Conservation (phyloP, 2,888 invertebrate genomes). For the Nesidiocoris tenuis region DNA sequence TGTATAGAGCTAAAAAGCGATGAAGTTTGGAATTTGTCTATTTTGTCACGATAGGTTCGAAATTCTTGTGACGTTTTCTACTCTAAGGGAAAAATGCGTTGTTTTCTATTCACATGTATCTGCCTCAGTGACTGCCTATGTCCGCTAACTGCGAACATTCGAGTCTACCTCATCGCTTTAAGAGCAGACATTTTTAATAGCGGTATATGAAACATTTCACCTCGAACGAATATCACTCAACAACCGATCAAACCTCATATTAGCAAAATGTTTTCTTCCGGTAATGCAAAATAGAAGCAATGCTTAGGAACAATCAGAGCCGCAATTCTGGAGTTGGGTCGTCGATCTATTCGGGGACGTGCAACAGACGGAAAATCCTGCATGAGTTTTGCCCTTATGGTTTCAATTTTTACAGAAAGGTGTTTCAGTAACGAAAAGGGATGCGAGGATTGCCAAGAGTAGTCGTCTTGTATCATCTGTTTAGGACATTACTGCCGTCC, state of each 20-base stretch:
- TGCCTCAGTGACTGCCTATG: slow-evolving; percentile 34
- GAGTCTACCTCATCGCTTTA: slow-evolving; percentile 24
- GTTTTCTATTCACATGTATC: background rate
- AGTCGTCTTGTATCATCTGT: too few relatives aligned
- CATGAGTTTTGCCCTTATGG: background rate
- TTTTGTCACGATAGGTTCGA: slow-evolving; percentile 21
- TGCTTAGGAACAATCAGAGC: background rate
- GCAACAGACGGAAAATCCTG: background rate
- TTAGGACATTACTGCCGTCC: too few relatives aligned
- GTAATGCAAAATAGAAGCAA: background rate
- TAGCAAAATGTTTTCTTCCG: background rate
- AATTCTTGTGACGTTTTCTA: slow-evolving; percentile 19
- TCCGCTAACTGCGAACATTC: slow-evolving; percentile 19
- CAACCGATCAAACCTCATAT: slow-evolving; percentile 25
- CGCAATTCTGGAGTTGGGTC: background rate
- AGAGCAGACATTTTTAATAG: slow-evolving; percentile 3
- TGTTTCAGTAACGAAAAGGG: too few relatives aligned
- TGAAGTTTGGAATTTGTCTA: background rate
- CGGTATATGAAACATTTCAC: background rate
- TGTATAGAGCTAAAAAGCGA: too few relatives aligned
- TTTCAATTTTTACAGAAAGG: background rate
- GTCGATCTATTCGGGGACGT: background rate
- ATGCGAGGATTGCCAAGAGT: background rate
- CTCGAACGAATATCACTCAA: background rate
- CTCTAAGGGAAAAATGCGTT: slow-evolving; percentile 10